Base-by-base conservation (phyloP, 53 echinoderm and acorn worm genomes). In the Hippasteria phrygiana region DNA sequence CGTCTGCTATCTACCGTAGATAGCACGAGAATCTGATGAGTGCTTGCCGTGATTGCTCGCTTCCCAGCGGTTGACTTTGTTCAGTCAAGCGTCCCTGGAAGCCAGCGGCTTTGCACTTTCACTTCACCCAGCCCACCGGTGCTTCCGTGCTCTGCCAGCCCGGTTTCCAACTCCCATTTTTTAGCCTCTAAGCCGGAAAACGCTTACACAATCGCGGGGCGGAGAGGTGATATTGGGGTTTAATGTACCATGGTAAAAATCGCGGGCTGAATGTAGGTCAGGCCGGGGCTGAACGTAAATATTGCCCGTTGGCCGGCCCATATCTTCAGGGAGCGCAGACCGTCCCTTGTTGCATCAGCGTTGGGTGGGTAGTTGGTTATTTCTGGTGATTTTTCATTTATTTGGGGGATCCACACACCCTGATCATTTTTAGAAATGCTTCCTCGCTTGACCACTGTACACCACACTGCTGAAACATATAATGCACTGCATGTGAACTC, bases 191-290 rank as follows among this genome's bases (percentile, higher is more conserved):
- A 79, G 89, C 89, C 80, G 80, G 89, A 79, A 79, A 89, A 80
- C 80, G 81, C 90, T 80, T 90, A 90, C 81, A 90, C 90, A 73
- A 90, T 90, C 64, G 87, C 63, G 42, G 73, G 73, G 69, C 53
- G 62, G 79, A 71, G 81, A 74, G 90, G 90, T 82, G 90, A 90
- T 81, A 90, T 90, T 82, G 66, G 73, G 82, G 90, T 90, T 80
- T 36, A 90, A 90, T 90, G 81, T 90, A 90, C 81, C 90, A 74
- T 90, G 82, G 82, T 80, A 54, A 67, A 62, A 73, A 55, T 90
- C 72, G 81, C 56, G n/a, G 82, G 43, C 45, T 69, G 79, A 82
- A 90, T 81, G 71, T 90, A 90, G 90, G 90, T 90, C 90, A 90
- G 42, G 78, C 73, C 55, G 38, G 82, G 26, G 47, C 53, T 36